Conservation (phyloP, 2,888 invertebrate species). For the Chrysomela aeneicollis region DNA sequence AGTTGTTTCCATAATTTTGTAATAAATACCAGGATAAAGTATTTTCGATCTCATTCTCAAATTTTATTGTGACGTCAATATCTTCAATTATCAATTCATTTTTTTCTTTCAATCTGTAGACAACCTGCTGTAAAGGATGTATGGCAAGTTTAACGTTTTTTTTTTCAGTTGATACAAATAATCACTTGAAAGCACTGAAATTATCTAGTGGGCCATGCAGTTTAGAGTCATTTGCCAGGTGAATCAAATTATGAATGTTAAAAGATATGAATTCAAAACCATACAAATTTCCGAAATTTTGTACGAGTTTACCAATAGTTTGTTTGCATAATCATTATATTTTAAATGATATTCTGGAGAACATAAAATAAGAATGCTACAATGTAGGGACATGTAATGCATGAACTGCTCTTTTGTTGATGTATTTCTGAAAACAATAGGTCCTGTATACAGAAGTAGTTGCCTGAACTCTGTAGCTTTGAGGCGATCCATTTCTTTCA, state of each 20-base stretch:
- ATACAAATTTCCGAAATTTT: slow-evolving; percentile 19
- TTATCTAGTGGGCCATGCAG: slow-evolving; percentile 10
- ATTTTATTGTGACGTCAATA: slow-evolving; percentile 14
- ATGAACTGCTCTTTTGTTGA: slow-evolving; percentile 15
- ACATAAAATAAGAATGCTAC: slow-evolving; percentile 19
- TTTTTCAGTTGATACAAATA: slow-evolving; percentile 23
- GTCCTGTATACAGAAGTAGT: slow-evolving; percentile 18
- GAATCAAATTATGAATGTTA: slow-evolving; percentile 22
- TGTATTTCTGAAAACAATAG: slow-evolving; percentile 21
- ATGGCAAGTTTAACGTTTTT: slow-evolving; percentile 22
- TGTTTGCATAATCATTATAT: slow-evolving; percentile 22
- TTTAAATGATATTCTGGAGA: slow-evolving; percentile 18
- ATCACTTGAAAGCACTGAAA: slow-evolving; percentile 19
- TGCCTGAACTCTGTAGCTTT: slow-evolving; percentile 20
- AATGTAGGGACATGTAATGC: slow-evolving; percentile 17
- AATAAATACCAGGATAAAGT: slow-evolving; percentile 14
- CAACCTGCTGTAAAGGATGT: slow-evolving; percentile 21
- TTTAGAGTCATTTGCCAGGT: slow-evolving; percentile 18
- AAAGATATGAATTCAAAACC: slow-evolving; percentile 19
- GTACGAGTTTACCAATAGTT: slow-evolving; percentile 20
- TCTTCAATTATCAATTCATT: slow-evolving; percentile 9
- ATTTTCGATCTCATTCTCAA: slow-evolving; percentile 21
- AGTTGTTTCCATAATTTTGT: slow-evolving; percentile 16
- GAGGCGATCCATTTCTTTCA: slow-evolving; percentile 20
- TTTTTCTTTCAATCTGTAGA: slow-evolving; percentile 21